Conservation (phyloP, 2,113 vertebrate species). For the Tupaia tana region DNA sequence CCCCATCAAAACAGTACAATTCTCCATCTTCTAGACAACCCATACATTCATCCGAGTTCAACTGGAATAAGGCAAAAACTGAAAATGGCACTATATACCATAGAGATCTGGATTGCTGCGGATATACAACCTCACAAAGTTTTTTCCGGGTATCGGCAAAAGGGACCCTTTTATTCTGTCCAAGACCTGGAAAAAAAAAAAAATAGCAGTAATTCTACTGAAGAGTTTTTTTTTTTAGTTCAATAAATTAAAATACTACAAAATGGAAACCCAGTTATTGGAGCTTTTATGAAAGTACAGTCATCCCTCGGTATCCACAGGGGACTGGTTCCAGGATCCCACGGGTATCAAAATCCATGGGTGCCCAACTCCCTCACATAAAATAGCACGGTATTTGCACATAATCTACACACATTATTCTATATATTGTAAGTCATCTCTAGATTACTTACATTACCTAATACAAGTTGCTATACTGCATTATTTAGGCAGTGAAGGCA, state of each 20-base stretch:
- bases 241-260: conserved; percentile 33
- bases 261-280: neutral
- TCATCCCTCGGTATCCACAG: too few species aligned
- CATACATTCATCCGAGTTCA: neutral
- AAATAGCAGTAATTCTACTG: neutral
- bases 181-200: conserved; percentile 89
- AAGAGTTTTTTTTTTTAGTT: neutral
- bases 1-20: neutral
- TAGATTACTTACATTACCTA: too few species aligned
- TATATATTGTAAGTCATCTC: too few species aligned
- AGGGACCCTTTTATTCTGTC: conserved; percentile 96
- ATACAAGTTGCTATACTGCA: too few species aligned
- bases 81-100: conserved; percentile 83
- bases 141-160: conserved; percentile 95
- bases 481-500: too few species aligned
- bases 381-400: too few species aligned
- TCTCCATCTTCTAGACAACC: neutral
- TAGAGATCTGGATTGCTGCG: conserved; percentile 97
- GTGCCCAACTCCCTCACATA: too few species aligned
- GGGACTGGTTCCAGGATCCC: too few species aligned
- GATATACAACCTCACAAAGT: conserved; percentile 95
- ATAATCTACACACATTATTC: too few species aligned
- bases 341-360: too few species aligned
- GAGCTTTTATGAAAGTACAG: neutral
- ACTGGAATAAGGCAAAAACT: neutral